Base-by-base conservation (phyloP, 2,797 vertebrate species). In the Hemibagrus guttatus region DNA sequence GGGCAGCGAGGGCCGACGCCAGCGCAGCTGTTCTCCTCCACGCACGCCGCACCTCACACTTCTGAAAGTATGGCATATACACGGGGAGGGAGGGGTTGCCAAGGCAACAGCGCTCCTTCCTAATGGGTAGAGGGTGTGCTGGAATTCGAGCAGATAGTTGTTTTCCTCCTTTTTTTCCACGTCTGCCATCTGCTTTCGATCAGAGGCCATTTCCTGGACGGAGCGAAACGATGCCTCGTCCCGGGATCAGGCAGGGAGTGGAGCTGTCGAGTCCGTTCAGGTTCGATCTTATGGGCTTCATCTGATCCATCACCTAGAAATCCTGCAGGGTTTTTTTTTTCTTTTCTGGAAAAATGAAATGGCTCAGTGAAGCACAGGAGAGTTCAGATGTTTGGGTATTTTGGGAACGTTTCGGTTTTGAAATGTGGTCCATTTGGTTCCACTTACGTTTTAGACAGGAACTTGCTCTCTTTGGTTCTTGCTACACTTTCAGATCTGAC, bases 1-100 rank as follows among this genome's bases (percentile, higher is more conserved):
- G 95, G 94, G 93, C 94, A 93, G 54, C 39, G 75, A 72, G 75
- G 81, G 94, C 92, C 86, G 87, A 83, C 23, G 91, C 94, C 90
- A 91, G 95, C 94, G 93, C 96, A 96, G 96, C 95, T 96, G 96
- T 96, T 96, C 95, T 94, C 95, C 96, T 96, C 95, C 95, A 92
- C 91, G 28, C 52, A 92, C 91, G 28, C 68, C 56, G 14, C 83
- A 84, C 83, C 68, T 84, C 68, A 46, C 23, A 42, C 83, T 84
- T 61, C 78, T 42, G 42, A 86, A 94, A 94, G 92, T 94, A 94
- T 95, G 94, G 94, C 90, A 93, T 78, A 54, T 64, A 93, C 94
- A 49, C 90, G 46, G 76, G 26, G 35, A 16, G 21, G 46, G 16
- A 17, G 89, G 52, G 91, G 95, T 97, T 96, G 93, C 96, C 95